Conservation (phyloP, 1,140 invertebrate species). For the Apis cerana region DNA sequence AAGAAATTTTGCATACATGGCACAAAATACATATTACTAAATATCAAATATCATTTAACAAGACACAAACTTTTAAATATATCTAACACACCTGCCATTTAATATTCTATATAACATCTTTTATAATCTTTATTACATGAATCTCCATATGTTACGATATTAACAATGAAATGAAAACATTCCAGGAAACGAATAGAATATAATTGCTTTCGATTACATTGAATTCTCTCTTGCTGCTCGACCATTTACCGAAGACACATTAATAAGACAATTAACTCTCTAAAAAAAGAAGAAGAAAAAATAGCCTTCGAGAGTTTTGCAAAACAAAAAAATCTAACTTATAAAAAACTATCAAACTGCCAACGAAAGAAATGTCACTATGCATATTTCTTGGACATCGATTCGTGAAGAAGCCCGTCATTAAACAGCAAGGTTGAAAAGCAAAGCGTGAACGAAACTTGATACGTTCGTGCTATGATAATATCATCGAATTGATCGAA, state of each 20-base stretch:
- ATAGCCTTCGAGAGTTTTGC: background rate
- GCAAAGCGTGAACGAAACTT: constrained; percentile 13
- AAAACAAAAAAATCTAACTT: background rate
- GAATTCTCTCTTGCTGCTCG: background rate
- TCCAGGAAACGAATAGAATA: background rate
- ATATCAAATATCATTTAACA: background rate
- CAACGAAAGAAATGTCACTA: background rate
- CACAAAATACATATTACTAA: too few species aligned
- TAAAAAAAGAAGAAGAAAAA: background rate
- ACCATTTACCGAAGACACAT: background rate
- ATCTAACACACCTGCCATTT: background rate
- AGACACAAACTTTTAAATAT: background rate
- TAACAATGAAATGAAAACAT: background rate
- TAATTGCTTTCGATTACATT: background rate
- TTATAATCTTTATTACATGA: too few species aligned
- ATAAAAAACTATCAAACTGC: background rate
- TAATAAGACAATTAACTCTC: background rate
- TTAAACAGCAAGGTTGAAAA: background rate
- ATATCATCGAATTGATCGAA: constrained; percentile 8
- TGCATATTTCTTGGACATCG: background rate
- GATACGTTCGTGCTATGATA: background rate
- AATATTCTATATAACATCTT: background rate
- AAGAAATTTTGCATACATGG: background rate
- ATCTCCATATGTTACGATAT: too few species aligned
- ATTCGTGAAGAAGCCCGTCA: background rate